phyloP scores from a whole-genome alignment of 2,888 invertebrate species.

The Andrena bicolor region DNA sequence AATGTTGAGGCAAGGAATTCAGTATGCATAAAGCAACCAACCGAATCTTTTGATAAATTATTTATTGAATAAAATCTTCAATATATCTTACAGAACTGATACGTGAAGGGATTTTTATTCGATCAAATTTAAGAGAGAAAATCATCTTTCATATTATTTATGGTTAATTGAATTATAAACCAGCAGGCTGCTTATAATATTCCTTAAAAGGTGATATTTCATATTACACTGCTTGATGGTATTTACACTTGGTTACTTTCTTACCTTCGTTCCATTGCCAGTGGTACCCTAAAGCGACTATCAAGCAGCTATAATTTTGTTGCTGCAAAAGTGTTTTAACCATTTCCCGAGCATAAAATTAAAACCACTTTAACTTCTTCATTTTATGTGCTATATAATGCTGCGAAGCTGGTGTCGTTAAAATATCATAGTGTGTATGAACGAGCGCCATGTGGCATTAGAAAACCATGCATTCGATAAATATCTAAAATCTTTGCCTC shows the following conservation, averaged over 20 bases:
- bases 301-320: slow-evolving; percentile 20
- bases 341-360: background rate
- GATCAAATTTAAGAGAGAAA: too few species aligned
- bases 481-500: background rate
- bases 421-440: slow-evolving; percentile 15
- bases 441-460: background rate
- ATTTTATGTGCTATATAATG: slow-evolving; percentile 43
- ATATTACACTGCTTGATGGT: background rate
- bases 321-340: slow-evolving; percentile 36
- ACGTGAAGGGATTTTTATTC: too few species aligned
- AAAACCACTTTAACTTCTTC: slow-evolving; percentile 9
- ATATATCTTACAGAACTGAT: too few species aligned
- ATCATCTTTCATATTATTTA: too few species aligned
- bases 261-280: background rate
- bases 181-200: background rate
- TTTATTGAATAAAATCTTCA: too few species aligned
- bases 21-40: too few species aligned
- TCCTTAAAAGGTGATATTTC: background rate
- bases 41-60: too few species aligned
- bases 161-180: background rate
- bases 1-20: too few species aligned
- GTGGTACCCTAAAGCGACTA: slow-evolving; percentile 11
- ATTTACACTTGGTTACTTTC: slow-evolving; percentile 1
- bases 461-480: slow-evolving; percentile 12
- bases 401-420: slow-evolving; percentile 14